Conservation (phyloP, 2,888 invertebrate genomes). For the Diploptera punctata region DNA sequence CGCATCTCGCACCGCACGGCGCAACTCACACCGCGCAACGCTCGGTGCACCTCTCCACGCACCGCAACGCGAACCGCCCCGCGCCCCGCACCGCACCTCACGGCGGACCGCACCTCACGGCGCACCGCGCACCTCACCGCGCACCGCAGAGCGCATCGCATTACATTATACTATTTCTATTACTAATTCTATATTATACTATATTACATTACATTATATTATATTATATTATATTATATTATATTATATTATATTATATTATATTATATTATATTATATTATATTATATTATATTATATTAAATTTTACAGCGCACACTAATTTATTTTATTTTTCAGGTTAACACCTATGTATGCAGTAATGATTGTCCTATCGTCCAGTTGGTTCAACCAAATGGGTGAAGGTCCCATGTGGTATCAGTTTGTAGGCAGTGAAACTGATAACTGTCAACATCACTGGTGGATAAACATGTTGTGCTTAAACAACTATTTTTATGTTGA, state of each 20-base stretch:
- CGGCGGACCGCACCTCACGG: no score
- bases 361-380: conserved; percentile 18
- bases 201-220: background rate
- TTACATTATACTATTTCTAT: no score
- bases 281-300: background rate
- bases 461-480: conserved; percentile 34
- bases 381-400: conserved; percentile 8
- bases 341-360: conserved; percentile 26
- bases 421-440: background rate
- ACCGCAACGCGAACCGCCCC: no score
- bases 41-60: no score
- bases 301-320: background rate
- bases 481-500: conserved; percentile 35
- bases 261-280: background rate
- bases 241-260: background rate
- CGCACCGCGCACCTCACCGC: no score
- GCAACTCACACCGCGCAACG: no score
- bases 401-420: conserved; percentile 27
- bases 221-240: background rate
- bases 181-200: no score
- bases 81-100: no score
- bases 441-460: conserved; percentile 32
- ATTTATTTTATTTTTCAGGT: conserved; percentile 3
- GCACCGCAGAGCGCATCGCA: no score
- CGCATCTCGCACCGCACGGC: no score